A percentile compares a stretch with the other conserved stretches of the same genome.
phyloP scores from a whole-genome alignment of 92 coral and sea anemone species.

The Porites divaricata region DNA sequence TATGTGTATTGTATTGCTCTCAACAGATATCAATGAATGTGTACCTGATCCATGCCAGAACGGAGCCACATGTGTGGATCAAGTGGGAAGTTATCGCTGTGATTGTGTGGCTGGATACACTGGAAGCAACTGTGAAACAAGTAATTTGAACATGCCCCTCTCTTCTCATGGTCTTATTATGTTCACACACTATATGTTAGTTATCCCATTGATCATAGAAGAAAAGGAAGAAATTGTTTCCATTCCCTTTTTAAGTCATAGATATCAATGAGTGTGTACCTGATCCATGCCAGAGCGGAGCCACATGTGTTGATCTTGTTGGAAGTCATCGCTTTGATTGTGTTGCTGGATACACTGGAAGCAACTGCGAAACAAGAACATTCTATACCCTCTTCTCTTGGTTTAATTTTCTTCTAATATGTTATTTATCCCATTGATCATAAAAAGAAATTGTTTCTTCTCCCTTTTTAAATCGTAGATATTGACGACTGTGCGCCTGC shows the following conservation, averaged over 20 bases:
- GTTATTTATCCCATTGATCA: too few species aligned
- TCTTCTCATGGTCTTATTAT: too few species aligned
- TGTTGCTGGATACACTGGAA: constrained; percentile 59
- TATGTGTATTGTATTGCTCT: too few species aligned
- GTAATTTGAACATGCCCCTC: background rate
- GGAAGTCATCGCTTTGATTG: constrained; percentile 73
- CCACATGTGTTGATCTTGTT: constrained; percentile 50
- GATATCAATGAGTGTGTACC: background rate
- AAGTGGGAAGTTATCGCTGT: background rate
- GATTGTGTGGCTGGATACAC: background rate
- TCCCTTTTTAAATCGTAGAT: too few species aligned
- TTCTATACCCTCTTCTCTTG: too few species aligned
- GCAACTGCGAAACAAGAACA: background rate
- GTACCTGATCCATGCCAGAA: constrained; percentile 23
- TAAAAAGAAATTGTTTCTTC: too few species aligned
- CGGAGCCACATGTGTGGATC: constrained; percentile 2
- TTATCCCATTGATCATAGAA: too few species aligned
- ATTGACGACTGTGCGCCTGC: too few species aligned
- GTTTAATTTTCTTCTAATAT: background rate
- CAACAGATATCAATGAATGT: constrained; percentile 8
- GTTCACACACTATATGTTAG: too few species aligned
- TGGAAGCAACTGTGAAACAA: background rate
- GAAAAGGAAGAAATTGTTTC: too few species aligned
- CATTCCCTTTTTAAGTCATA: too few species aligned
- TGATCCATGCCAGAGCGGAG: constrained; percentile 13